Percentiles rank a stretch among this genome's conserved stretches.
Conservation (phyloP, 2,888 invertebrate species). For the Meloe dianella region DNA sequence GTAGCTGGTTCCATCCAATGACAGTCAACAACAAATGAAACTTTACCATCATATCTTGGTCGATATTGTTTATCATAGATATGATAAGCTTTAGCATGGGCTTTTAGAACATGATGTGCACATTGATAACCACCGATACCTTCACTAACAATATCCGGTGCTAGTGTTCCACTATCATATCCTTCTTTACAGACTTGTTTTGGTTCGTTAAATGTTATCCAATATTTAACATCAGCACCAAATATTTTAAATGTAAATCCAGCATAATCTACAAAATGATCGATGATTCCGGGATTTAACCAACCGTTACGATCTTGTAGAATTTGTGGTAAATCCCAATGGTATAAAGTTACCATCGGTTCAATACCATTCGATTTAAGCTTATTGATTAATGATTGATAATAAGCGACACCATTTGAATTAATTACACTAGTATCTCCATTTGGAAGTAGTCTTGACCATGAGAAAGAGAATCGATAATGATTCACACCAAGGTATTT, state of each 20-base stretch:
- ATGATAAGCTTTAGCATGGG: slow-evolving; percentile 69
- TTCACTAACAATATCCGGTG: slow-evolving; percentile 54
- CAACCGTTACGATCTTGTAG: slow-evolving; percentile 59
- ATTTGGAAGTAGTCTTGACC: slow-evolving; percentile 75
- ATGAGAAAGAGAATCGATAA: slow-evolving; percentile 75
- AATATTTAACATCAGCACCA: slow-evolving; percentile 53
- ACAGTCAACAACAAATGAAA: slow-evolving; percentile 64
- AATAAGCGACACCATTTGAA: slow-evolving; percentile 63
- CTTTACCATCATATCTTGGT: slow-evolving; percentile 62
- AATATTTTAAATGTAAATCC: slow-evolving; percentile 53
- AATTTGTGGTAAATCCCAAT: slow-evolving; percentile 64
- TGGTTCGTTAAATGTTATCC: slow-evolving; percentile 65
- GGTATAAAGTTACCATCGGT: slow-evolving; percentile 63
- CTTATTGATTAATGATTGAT: slow-evolving; percentile 72
- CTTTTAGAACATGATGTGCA: slow-evolving; percentile 66
- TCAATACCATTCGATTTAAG: slow-evolving; percentile 62
- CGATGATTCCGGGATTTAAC: slow-evolving; percentile 62
- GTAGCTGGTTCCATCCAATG: slow-evolving; percentile 63
- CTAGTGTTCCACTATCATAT: slow-evolving; percentile 44
- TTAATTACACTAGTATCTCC: slow-evolving; percentile 70
- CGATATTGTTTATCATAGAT: slow-evolving; percentile 66
- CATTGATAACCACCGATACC: slow-evolving; percentile 68
- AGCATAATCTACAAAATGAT: slow-evolving; percentile 65
- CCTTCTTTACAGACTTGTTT: slow-evolving; percentile 46
- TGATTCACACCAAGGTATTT: slow-evolving; percentile 68